Evolutionary conservation across 1,140 invertebrate genomes (phyloP), one percentile per base, ranked within the genome.

Genomic region (Diorhabda carinulata): DNA sequence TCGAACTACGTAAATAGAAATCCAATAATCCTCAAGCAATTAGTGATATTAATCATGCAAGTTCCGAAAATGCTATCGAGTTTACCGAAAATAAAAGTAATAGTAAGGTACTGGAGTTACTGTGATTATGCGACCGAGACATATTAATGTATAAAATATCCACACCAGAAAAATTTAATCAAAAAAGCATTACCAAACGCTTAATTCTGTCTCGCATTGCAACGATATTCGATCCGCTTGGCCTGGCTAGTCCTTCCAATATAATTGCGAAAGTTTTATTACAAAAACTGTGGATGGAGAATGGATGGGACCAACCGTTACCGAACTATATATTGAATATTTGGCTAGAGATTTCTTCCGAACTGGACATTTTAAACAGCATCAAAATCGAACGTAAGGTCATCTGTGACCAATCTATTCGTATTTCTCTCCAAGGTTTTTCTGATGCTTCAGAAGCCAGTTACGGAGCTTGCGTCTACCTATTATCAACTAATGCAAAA

Each of bases 171-270:
- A 25, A 25, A 1, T 25, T 25, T 25, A 0, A 25, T 25, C 25
- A 25, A 25, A 25, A 25, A 25, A 25, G 25, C 1, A 25, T 25
- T 25, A 25, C 25, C 25, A 25, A 25, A 25, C 25, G 25, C 25
- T 25, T 25, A 25, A 25, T 25, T 25, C 0, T 25, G 1, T 25
- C 25, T 25, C 25, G 25, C 1, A 25, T 25, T 25, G 25, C 25
- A 25, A 25, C 25, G 25, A 72, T 84, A 41, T 85, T 81, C 69
- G 83, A 85, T 72, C 83, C 83, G 7, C 68, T 83, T 25, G 83
- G 82, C 42, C 70, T 82, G 10, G 10, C 83, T 9, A 70, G 75
- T 25, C 81, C 83, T 43, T 61, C 82, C 9, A 77, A 77, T 5
- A 74, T 83, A 5, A 69, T 84, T 74, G 58, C 78, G 40, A 68